These are phyloP conservation scores for Drosophila borborema DNA, from an alignment of 2,888 invertebrate species.

Conservation along the genomic window DNA sequence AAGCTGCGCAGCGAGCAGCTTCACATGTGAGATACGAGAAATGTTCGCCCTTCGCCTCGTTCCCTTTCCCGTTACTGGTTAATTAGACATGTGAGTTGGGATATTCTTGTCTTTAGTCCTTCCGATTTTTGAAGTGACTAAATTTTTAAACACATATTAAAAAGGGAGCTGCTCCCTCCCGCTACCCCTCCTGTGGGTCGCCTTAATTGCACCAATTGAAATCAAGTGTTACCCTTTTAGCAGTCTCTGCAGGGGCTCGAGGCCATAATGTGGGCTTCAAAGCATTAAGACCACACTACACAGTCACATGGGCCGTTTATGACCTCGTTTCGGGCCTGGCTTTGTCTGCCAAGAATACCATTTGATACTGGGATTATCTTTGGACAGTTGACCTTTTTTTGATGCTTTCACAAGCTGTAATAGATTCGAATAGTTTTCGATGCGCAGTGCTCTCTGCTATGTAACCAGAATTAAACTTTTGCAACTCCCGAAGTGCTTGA, in stretches of 20 bases:
- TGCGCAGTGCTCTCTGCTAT: neutral
- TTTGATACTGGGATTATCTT: conserved; percentile 26
- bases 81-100: conserved; percentile 79
- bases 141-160: conserved; percentile 77
- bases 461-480: conserved; percentile 8
- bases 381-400: conserved; percentile 27
- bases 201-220: conserved; percentile 79
- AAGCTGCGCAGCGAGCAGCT: conserved; percentile 56
- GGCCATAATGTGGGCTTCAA: conserved; percentile 31
- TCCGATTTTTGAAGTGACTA: conserved; percentile 51
- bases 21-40: conserved; percentile 52
- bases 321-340: conserved; percentile 45
- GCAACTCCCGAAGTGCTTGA: neutral
- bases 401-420: conserved; percentile 26
- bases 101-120: conserved; percentile 37
- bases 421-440: conserved; percentile 50
- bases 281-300: conserved; percentile 55
- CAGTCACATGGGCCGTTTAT: conserved; percentile 58
- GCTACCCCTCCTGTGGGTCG: conserved; percentile 53
- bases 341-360: conserved; percentile 12
- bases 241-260: conserved; percentile 17
- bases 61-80: conserved; percentile 47
- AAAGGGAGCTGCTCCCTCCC: conserved; percentile 20
- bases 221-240: conserved; percentile 74
- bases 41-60: conserved; percentile 31